Percentiles rank a stretch among this genome's conserved stretches.
Conservation (phyloP, 2,888 invertebrate genomes). For the Hemicrepidius hirtus region DNA sequence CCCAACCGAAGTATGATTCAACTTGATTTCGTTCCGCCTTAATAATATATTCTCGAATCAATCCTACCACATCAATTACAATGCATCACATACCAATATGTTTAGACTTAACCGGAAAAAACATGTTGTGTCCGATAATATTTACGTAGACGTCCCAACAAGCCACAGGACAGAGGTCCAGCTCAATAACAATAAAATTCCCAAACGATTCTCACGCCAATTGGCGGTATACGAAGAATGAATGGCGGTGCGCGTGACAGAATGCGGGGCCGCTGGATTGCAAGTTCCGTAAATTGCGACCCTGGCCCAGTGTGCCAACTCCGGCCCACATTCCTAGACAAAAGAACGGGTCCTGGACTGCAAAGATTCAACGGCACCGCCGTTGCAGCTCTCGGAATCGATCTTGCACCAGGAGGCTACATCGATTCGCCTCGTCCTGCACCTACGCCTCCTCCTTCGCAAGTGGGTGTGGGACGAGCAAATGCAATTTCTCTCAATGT, state of each 20-base stretch:
- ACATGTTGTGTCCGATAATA: background rate
- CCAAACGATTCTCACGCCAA: conserved; percentile 26
- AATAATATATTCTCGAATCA: background rate
- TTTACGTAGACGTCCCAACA: conserved; percentile 10
- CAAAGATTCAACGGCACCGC: conserved; percentile 5
- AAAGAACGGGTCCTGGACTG: conserved; percentile 2
- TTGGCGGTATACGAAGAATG: conserved; percentile 16
- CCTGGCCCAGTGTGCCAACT: conserved; percentile 27
- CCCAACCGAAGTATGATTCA: background rate
- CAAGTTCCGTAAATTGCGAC: conserved; percentile 24
- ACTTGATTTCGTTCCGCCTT: background rate
- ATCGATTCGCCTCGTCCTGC: conserved; percentile 5
- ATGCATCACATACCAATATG: background rate
- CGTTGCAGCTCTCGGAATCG: conserved; percentile 12
- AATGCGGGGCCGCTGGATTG: conserved; percentile 19
- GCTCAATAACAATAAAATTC: conserved; percentile 20
- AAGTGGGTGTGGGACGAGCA: background rate
- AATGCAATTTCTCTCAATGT: background rate
- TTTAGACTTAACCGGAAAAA: background rate
- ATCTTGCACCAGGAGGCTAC: conserved; percentile 21
- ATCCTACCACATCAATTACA: conserved; percentile 16
- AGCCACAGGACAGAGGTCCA: background rate
- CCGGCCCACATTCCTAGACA: conserved; percentile 23
- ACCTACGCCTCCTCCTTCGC: background rate
- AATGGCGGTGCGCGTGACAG: conserved; percentile 24